These are phyloP conservation scores for Apodemia duryi DNA, from an alignment of 2,888 invertebrate genomes.

Conservation along the genomic window DNA sequence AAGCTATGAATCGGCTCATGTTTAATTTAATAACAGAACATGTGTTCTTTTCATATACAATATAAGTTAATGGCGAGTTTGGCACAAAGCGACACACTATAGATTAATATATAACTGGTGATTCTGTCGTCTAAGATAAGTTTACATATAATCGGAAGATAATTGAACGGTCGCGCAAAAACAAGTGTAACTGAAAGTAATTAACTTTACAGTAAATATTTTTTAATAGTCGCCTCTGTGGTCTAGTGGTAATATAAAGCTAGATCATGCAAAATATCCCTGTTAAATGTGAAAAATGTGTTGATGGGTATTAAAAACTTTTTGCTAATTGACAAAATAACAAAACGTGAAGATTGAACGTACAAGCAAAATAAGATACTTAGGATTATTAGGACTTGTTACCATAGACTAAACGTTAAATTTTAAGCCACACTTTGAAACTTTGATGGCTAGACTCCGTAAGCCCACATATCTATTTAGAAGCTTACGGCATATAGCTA, in stretches of 20 bases:
- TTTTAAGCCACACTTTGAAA: not conserved
- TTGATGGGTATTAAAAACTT: too few species aligned
- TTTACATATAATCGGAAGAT: not conserved
- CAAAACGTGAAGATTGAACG: too few species aligned
- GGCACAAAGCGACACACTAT: too few species aligned
- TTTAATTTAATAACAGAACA: not conserved
- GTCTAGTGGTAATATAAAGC: too few species aligned
- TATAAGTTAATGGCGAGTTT: not conserved
- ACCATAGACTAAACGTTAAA: not conserved
- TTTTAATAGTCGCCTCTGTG: too few species aligned
- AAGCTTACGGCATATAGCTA: not conserved
- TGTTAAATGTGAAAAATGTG: too few species aligned
- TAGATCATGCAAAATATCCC: too few species aligned
- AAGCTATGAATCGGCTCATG: not conserved
- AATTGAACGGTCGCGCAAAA: not conserved
- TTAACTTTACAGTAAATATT: too few species aligned
- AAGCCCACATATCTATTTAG: not conserved
- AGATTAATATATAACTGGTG: not conserved
- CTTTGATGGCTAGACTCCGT: not conserved
- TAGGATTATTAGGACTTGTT: too few species aligned
- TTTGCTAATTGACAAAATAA: too few species aligned
- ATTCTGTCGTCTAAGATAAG: not conserved
- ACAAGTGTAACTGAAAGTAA: too few species aligned
- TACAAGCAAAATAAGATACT: too few species aligned
- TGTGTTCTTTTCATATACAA: not conserved